Conservation (phyloP, 2,888 invertebrate species). For the Agonopterix subpropinquella region DNA sequence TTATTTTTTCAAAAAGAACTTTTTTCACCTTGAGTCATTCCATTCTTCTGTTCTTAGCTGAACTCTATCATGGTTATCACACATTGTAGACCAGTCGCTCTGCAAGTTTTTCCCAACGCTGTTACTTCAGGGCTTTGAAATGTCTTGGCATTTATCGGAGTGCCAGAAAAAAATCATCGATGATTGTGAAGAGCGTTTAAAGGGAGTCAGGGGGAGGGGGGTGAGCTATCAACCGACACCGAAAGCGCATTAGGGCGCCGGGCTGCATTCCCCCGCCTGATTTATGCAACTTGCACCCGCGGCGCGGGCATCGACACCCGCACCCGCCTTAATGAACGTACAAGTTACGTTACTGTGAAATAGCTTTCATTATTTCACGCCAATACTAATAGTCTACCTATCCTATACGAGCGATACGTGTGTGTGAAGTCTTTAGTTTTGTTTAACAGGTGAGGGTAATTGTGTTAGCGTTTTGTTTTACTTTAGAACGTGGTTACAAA, state of each 20-base stretch:
- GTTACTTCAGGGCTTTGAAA: conserved; percentile 1
- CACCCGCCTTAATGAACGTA: conserved; percentile 64
- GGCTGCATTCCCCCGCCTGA: conserved; percentile 63
- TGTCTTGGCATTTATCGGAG: conserved; percentile 4
- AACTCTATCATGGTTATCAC: no score
- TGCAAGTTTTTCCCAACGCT: no score
- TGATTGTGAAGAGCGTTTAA: conserved; percentile 27
- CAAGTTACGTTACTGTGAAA: conserved; percentile 62
- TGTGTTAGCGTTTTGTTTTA: no score
- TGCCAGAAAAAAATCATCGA: conserved; percentile 12
- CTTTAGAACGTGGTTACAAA: no score
- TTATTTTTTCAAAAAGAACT: no score
- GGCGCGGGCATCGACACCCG: conserved; percentile 59
- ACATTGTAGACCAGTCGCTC: no score
- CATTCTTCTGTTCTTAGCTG: no score
- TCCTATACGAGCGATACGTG: no score
- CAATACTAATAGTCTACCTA: conserved; percentile 53
- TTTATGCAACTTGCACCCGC: conserved; percentile 65
- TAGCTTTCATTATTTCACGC: conserved; percentile 64
- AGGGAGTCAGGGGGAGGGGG: conserved; percentile 24
- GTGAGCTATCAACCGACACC: conserved; percentile 64
- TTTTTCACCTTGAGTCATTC: no score
- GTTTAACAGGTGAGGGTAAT: no score
- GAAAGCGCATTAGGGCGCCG: conserved; percentile 71
- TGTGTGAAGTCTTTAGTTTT: neutral